Conservation (phyloP, 2,888 invertebrate species). For the Pachliopta kotzebuea region DNA sequence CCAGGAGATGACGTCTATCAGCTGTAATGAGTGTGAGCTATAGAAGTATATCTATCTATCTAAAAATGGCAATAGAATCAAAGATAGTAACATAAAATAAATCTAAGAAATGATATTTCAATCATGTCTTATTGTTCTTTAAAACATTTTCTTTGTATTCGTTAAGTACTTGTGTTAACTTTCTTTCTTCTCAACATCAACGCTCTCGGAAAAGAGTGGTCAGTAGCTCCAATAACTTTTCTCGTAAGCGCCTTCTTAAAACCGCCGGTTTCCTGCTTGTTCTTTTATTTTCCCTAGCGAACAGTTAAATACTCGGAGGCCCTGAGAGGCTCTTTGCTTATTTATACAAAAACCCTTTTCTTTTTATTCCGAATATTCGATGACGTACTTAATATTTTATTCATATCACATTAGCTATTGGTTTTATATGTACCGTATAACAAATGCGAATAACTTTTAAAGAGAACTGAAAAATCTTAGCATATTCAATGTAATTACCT, state of each 20-base stretch:
- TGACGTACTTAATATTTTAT: constrained; percentile 28
- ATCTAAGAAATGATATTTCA: neutral
- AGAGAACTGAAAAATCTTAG: no score
- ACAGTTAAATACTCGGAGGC: constrained; percentile 26
- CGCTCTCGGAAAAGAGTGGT: constrained; percentile 24
- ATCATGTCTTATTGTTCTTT: neutral
- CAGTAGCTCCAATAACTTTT: constrained; percentile 25
- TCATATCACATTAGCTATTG: constrained; percentile 28
- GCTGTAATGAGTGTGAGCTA: no score
- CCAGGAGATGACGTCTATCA: no score
- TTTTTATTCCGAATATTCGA: constrained; percentile 19
- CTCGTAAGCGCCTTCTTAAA: constrained; percentile 27
- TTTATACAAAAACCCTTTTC: constrained; percentile 21
- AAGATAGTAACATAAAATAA: neutral
- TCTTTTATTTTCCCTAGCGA: constrained; percentile 19
- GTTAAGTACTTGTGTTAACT: constrained; percentile 6
- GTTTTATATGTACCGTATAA: constrained; percentile 11
- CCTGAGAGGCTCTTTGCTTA: constrained; percentile 22
- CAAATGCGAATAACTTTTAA: neutral
- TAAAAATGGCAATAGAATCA: neutral
- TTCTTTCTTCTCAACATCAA: constrained; percentile 9
- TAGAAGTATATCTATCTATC: neutral
- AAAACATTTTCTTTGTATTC: constrained; percentile 18
- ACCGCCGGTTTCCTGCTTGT: constrained; percentile 11
- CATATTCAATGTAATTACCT: no score